These are phyloP conservation scores for Etheostoma spectabile DNA, from an alignment of 2,113 vertebrate species.

Conservation along the genomic window DNA sequence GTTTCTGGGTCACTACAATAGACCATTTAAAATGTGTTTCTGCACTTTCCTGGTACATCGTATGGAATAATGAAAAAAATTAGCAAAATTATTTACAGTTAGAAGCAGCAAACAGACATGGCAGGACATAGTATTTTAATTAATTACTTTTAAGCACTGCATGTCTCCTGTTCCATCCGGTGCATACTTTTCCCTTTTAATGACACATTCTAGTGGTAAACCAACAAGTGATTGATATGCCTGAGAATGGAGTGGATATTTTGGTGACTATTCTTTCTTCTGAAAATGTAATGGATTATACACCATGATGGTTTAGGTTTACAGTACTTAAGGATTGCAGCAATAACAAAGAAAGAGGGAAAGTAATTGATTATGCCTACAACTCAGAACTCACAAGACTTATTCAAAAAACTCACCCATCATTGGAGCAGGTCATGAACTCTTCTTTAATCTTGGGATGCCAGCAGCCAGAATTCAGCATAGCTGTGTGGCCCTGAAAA, in stretches of 20 bases:
- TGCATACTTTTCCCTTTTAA: not conserved
- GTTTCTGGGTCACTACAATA: not conserved
- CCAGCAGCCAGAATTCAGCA: constrained; percentile 97
- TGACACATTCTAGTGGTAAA: not conserved
- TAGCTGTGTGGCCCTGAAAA: constrained; percentile 95
- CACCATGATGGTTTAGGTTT: not conserved
- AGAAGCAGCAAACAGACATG: too few species aligned
- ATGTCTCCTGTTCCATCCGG: too few species aligned
- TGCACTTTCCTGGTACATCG: not conserved
- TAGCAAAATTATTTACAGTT: too few species aligned
- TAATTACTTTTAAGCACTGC: not conserved
- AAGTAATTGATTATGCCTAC: not conserved
- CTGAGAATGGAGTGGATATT: not conserved
- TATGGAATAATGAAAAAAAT: not conserved
- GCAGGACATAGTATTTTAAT: not conserved
- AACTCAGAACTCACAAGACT: not conserved
- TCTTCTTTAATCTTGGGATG: constrained; percentile 99
- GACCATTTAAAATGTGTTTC: not conserved
- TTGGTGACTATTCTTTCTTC: not conserved
- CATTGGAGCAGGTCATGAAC: constrained; percentile 98
- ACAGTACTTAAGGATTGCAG: not conserved
- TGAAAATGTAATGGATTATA: not conserved
- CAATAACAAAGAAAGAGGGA: not conserved
- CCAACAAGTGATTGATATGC: not conserved
- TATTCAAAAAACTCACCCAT: constrained; percentile 88